Base-by-base conservation (phyloP, 2,888 invertebrate genomes). In the Eledona agricola region DNA sequence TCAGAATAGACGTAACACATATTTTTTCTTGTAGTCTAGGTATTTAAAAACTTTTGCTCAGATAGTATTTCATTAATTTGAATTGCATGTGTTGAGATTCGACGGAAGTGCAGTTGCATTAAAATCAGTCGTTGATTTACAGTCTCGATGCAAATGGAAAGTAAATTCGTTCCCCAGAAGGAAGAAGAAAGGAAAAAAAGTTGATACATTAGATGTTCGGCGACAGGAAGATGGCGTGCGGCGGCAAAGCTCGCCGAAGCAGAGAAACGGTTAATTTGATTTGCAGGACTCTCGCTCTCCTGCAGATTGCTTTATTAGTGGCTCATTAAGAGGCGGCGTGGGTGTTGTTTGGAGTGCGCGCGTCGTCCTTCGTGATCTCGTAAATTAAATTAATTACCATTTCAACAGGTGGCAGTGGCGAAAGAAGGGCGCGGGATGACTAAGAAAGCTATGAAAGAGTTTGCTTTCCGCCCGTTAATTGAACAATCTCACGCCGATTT, bases 301-400 rank as follows among this genome's bases (percentile, higher is more conserved):
- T 35, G 34, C 25, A 23, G 25, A 71, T 71, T 71, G 65, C 69
- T 68, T 69, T 69, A 71, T 70, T 70, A 69, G 68, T 62, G 64
- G 63, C 67, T 68, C 67, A 71, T 71, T 71, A 71, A 66, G 63
- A 59, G 43, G 55, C 55, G 53, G 59, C 62, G 65, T 59, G 60
- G 64, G 63, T 60, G 59, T 62, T 62, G 57, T 57, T 62, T 62
- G 57, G 19, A 57, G 46, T 56, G 50, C 54, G 55, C 57, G 51
- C 58, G 57, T 47, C 56, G 53, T 55, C 38, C 57, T 55, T 61
- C 62, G 66, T 66, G 67, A 70, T 71, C 69, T 59, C 67, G 67
- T 68, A 71, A 72, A 73, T 73, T 70, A 72, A 70, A 72, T 72
- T 73, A 73, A 72, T 73, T 72, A 70, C 69, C 64, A 64, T 64